Evolutionary conservation across 1,140 invertebrate genomes (phyloP).

Genomic region (Cotesia vestalis): DNA sequence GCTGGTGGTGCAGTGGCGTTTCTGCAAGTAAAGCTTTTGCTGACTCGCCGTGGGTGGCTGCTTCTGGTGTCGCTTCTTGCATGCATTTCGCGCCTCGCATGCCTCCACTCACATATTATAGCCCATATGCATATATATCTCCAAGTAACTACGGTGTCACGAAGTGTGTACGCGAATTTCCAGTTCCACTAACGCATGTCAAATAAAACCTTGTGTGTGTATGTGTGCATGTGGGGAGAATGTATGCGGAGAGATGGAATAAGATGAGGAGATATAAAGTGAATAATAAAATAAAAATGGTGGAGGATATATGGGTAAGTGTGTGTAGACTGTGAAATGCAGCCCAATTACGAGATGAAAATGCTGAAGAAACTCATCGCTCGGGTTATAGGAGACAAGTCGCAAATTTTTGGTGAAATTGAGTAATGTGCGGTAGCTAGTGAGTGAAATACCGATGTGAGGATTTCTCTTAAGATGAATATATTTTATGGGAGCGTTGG

Average conservation of each 20-base stretch:
- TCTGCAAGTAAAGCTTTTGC: conserved; percentile 14
- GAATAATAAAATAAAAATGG: too few relatives aligned
- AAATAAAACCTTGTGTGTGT: too few relatives aligned
- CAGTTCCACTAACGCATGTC: conserved; percentile 26
- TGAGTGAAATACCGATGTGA: not conserved
- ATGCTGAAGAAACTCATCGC: conserved; percentile 37
- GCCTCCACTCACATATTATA: conserved; percentile 6
- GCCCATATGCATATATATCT: not conserved
- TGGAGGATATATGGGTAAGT: not conserved
- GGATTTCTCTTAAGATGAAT: not conserved
- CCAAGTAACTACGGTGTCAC: not conserved
- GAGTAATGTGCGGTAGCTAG: not conserved
- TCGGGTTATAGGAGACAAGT: conserved; percentile 6
- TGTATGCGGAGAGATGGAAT: not conserved
- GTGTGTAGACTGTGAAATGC: conserved; percentile 42
- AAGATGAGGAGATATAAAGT: not conserved
- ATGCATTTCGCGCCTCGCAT: conserved; percentile 30
- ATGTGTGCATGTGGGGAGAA: too few relatives aligned
- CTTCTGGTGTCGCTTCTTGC: conserved; percentile 20
- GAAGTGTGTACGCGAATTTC: conserved; percentile 35
- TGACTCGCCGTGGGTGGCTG: conserved; percentile 55
- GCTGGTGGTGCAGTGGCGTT: not conserved
- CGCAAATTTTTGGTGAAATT: conserved; percentile 11
- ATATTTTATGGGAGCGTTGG: not conserved
- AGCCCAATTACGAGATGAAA: conserved; percentile 46